Percentiles rank a stretch among this genome's conserved stretches.
phyloP scores from a whole-genome alignment of 2,113 vertebrate species.

The Triplophysa siluroides region DNA sequence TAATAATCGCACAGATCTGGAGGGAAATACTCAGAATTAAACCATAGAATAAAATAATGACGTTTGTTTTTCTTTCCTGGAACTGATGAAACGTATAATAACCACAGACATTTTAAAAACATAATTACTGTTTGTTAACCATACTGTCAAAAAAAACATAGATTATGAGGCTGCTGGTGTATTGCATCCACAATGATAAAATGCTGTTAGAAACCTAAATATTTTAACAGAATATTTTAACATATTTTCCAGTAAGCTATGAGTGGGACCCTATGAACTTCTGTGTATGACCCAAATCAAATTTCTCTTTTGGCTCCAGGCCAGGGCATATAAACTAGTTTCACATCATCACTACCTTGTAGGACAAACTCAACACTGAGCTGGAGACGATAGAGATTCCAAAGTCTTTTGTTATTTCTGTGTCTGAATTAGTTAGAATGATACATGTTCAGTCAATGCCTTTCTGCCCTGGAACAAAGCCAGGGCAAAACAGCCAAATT shows the following conservation, averaged over 20 bases:
- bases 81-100: constrained; percentile 10
- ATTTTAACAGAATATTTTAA: background rate
- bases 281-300: background rate
- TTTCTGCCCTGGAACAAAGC: constrained; percentile 62
- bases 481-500: constrained; percentile 57
- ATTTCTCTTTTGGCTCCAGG: background rate
- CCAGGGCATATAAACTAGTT: background rate
- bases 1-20: constrained; percentile 12
- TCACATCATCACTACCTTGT: background rate
- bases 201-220: background rate
- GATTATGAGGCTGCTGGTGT: background rate
- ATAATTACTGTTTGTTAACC: background rate
- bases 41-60: background rate
- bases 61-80: constrained; percentile 7
- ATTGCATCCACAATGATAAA: background rate
- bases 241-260: constrained; percentile 2
- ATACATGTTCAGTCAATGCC: constrained; percentile 51
- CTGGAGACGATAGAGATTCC: background rate
- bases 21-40: background rate
- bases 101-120: background rate
- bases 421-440: constrained; percentile 16
- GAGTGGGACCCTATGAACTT: background rate
- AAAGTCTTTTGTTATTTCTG: background rate
- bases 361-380: background rate
- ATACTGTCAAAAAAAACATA: background rate